Evolutionary conservation across 2,113 vertebrate species (phyloP).

Genomic region (Cephalopholis sonnerati): DNA sequence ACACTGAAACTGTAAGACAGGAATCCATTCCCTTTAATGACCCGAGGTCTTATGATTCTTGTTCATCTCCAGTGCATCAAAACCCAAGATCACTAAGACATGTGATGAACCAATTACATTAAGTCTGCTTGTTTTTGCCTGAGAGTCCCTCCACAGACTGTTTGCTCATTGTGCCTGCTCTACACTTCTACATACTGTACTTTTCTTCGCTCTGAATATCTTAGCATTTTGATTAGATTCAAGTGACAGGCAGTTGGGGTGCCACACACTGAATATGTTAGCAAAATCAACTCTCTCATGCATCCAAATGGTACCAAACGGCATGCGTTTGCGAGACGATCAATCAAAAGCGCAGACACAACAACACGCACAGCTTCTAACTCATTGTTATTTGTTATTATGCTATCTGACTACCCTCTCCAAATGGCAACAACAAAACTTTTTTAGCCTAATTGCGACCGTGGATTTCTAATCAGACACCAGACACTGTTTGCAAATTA

Average conservation of each 20-base stretch:
- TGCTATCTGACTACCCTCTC: constrained; percentile 41
- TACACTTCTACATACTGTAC: constrained; percentile 40
- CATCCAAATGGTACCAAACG: constrained; percentile 43
- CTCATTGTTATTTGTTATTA: constrained; percentile 48
- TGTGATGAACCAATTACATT: constrained; percentile 67
- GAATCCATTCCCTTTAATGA: constrained; percentile 18
- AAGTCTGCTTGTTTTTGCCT: constrained; percentile 45
- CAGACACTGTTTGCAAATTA: constrained; percentile 64
- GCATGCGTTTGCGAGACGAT: constrained; percentile 24
- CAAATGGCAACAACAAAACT: constrained; percentile 33
- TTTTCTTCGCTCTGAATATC: constrained; percentile 58
- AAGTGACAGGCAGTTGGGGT: constrained; percentile 36
- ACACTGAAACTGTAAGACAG: background rate
- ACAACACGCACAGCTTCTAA: constrained; percentile 18
- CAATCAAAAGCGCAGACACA: constrained; percentile 30
- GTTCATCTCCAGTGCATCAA: constrained; percentile 53
- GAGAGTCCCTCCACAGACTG: constrained; percentile 32
- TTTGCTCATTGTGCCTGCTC: constrained; percentile 39
- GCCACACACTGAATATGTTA: constrained; percentile 43
- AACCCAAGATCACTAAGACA: constrained; percentile 48
- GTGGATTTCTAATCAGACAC: constrained; percentile 66
- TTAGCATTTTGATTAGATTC: constrained; percentile 60
- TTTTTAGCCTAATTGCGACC: constrained; percentile 54
- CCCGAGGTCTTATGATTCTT: constrained; percentile 60
- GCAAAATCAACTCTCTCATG: constrained; percentile 34